Conservation (phyloP, 2,113 vertebrate genomes). For the Cololabis saira region DNA sequence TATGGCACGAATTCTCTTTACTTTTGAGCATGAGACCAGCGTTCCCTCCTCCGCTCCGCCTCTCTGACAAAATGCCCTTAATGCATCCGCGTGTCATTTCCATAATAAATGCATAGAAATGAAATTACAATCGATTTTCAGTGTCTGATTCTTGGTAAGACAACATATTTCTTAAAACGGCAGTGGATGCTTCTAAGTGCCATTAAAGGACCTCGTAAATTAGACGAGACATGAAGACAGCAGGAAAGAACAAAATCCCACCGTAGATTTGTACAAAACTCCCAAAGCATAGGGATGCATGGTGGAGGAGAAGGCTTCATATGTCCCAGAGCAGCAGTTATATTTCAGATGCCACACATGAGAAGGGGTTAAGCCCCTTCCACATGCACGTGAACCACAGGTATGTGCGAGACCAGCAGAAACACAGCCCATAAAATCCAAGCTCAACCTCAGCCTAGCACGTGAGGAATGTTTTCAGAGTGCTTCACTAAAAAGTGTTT, state of each 20-base stretch:
- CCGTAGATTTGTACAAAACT: neutral
- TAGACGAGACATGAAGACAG: neutral
- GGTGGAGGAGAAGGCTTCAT: neutral
- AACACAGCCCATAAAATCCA: conserved; percentile 64
- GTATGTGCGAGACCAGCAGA: conserved; percentile 63
- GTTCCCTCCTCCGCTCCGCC: neutral
- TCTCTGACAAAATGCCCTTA: conserved; percentile 6
- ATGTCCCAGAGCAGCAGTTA: neutral
- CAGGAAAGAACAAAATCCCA: neutral
- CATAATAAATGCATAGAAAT: conserved; percentile 19
- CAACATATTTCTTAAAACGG: conserved; percentile 23
- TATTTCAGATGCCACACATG: conserved; percentile 22
- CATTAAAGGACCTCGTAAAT: conserved; percentile 9
- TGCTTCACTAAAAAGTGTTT: conserved; percentile 29
- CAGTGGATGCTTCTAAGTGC: conserved; percentile 16
- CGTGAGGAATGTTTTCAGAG: conserved; percentile 58
- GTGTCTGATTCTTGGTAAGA: conserved; percentile 1
- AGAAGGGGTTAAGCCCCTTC: conserved; percentile 54
- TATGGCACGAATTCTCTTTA: conserved; percentile 2
- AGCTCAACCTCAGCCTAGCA: conserved; percentile 53
- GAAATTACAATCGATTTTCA: neutral
- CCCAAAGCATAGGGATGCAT: neutral
- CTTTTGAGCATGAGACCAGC: neutral
- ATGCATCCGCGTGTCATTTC: conserved; percentile 4
- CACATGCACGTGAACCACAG: conserved; percentile 48